Evolutionary conservation across 2,113 vertebrate species (phyloP), one percentile per base, ranked within the genome.

Genomic region (Aphelocoma coerulescens): DNA sequence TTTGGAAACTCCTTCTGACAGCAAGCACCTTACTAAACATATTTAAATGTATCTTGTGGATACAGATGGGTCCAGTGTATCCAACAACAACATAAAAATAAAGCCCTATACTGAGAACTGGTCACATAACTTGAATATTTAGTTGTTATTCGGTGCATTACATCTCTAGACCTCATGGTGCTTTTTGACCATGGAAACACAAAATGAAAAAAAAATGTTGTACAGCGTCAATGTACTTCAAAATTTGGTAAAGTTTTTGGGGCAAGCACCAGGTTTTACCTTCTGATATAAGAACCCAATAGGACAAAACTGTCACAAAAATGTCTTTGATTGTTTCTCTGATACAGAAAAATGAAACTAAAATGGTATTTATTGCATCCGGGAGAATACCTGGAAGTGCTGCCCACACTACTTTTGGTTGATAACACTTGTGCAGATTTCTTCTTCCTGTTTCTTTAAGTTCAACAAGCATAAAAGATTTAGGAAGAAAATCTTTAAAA

Each of bases 71-170:
- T 66, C 41, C 55, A 58, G 10, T 62, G 82, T 92, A 76, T 83
- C 51, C 58, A 95, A 72, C 7, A 91, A 67, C 52, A 95, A 71
- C 30, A 87, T 51, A 73, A 91, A 95, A 93, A 82, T 80, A 91
- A 93, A 94, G 30, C n/a, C n/a, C 23, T 85, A 41, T 55, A 69
- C 67, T 83, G 74, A 91, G 67, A 93, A 88, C 3, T 57, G 33
- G 41, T 87, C 24, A 69, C 54, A 51, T 46, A 58, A 76, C 51
- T 88, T 68, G 37, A 78, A 73, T 55, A 83, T 46, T 83, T 68
- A 61, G 54, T 41, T 78, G 20, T 35, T 93, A 79, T 51, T 82
- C 55, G 35, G 13, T 26, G 39, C 15, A 73, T 85, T 79, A 37
- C 30, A 48, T 87, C 33, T 85, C 55, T 41, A 93, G 26, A 58